Conservation (phyloP, 2,797 vertebrate genomes). For the Chaenodraco wilsoni region DNA sequence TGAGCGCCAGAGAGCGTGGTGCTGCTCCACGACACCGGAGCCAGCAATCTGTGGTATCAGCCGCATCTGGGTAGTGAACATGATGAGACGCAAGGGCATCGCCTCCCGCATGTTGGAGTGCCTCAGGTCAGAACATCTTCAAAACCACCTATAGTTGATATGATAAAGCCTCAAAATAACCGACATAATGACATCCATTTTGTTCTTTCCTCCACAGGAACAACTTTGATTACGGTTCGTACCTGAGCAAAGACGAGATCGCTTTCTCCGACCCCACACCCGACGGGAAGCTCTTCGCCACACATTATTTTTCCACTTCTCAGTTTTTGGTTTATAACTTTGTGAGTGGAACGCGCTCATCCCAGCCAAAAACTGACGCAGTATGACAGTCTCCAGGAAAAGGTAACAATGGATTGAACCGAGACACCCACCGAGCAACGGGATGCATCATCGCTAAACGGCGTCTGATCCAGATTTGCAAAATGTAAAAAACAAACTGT, state of each 20-base stretch:
- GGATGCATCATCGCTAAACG: conserved; percentile 46
- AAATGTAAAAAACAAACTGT: conserved; percentile 45
- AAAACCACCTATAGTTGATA: background rate
- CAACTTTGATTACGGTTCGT: conserved; percentile 97
- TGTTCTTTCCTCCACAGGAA: conserved; percentile 83
- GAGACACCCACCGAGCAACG: conserved; percentile 36
- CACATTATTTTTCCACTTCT: conserved; percentile 95
- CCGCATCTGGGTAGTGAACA: conserved; percentile 97
- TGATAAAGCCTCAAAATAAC: background rate
- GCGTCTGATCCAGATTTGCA: conserved; percentile 37
- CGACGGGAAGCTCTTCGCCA: conserved; percentile 98
- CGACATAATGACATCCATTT: background rate
- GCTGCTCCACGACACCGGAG: conserved; percentile 93
- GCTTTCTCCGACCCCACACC: conserved; percentile 99
- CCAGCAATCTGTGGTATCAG: conserved; percentile 98
- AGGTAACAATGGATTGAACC: conserved; percentile 29
- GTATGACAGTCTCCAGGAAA: conserved; percentile 63
- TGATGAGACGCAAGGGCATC: conserved; percentile 95
- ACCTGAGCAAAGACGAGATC: conserved; percentile 98
- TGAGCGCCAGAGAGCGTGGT: conserved; percentile 97
- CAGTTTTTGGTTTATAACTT: conserved; percentile 99
- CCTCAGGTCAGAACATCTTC: conserved; percentile 86
- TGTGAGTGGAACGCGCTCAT: conserved; percentile 85
- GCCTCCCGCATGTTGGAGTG: conserved; percentile 97
- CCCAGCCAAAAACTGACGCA: conserved; percentile 61